These are phyloP conservation scores for Chrysocyon brachyurus DNA, from an alignment of 2,797 vertebrate genomes.

Conservation along the genomic window DNA sequence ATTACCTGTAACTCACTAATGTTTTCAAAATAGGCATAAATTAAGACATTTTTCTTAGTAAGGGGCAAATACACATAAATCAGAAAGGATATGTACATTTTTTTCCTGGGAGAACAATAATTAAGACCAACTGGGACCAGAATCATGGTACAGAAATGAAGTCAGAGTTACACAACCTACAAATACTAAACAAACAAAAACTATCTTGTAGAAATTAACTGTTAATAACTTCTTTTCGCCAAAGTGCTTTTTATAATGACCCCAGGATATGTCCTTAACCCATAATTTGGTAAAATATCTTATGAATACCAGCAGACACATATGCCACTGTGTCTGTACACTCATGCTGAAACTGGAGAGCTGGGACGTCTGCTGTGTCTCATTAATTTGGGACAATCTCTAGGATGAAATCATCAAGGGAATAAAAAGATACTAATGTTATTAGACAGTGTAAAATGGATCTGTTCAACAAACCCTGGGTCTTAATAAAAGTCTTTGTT, in stretches of 20 bases:
- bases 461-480: slow-evolving; percentile 80
- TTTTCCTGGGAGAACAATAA: background rate
- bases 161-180: background rate
- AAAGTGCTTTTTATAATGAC: background rate
- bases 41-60: background rate
- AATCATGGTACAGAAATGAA: background rate
- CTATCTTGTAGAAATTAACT: background rate
- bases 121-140: background rate
- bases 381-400: slow-evolving; percentile 81
- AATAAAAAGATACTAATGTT: slow-evolving; percentile 82
- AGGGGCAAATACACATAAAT: background rate
- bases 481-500: slow-evolving; percentile 82
- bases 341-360: slow-evolving; percentile 85
- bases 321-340: slow-evolving; percentile 72
- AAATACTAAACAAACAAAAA: background rate
- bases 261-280: background rate
- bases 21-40: slow-evolving; percentile 43
- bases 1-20: background rate
- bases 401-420: slow-evolving; percentile 59
- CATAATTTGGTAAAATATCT: slow-evolving; percentile 18
- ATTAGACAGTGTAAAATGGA: slow-evolving; percentile 80
- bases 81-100: background rate
- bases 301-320: slow-evolving; percentile 43
- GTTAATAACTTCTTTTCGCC: background rate
- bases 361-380: slow-evolving; percentile 85